Base-by-base conservation (phyloP, 2,888 invertebrate genomes). In the Anthophora plumipes region DNA sequence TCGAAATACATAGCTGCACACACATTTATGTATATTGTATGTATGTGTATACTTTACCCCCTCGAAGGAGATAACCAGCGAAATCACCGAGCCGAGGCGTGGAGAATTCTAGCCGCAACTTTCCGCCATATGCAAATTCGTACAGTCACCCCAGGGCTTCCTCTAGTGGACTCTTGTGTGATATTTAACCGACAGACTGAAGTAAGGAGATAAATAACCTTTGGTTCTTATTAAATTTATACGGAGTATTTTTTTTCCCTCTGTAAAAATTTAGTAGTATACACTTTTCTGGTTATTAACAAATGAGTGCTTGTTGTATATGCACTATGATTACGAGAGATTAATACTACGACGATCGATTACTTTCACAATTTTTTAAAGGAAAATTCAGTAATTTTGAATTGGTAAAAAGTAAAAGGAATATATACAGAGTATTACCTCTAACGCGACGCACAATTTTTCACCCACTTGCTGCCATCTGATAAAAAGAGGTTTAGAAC, bases 41-140 rank as follows among this genome's bases (percentile, higher is more conserved):
- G 52, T 12, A 31, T 39, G 55, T 72, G 50, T 61, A 61, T 55
- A 71, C 50, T 63, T 68, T 37, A 48, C 48, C 61, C n/a, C 77
- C 68, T 70, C 64, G 74, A 75, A 87, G 86, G 79, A 86, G 83
- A 87, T 84, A 86, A 85, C 82, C 84, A 72, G 71, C 80, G 82
- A 82, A 85, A 88, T 85, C 85, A 85, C 85, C 85, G 80, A 77
- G 48, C 60, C 60, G 74, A 59, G 71, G 68, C 70, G 63, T 20
- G 46, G 78, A 80, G 83, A 79, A 76, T 75, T 80, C 78, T 72
- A 72, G 74, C 82, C 80, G 72, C 86, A 88, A 88, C 83, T 87
- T 88, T 88, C 76, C 81, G 80, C 81, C 82, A 73, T 85, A 88
- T 89, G 89, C 86, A 89, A 89, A 89, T 89, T 89, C 85, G 52